Evolutionary conservation across 2,113 vertebrate species (phyloP).

Genomic region (Cichladusa arquata): DNA sequence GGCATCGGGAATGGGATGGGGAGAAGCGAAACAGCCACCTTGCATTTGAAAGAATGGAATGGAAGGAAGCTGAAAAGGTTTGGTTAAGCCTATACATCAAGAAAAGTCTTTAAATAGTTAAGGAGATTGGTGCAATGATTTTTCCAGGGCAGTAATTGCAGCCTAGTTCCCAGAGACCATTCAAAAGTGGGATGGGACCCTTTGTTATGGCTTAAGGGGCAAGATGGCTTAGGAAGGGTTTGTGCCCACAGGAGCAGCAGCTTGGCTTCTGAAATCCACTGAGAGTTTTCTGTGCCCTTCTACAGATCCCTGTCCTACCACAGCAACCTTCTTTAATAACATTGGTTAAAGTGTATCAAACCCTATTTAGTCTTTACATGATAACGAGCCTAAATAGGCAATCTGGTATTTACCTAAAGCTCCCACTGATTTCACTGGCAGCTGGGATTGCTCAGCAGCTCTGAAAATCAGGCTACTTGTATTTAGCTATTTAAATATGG

Average conservation of each 20-base stretch:
- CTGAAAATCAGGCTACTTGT: slow-evolving; percentile 34
- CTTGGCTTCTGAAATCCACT: neutral
- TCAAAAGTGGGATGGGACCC: neutral
- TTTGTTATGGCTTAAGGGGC: rapidly evolving
- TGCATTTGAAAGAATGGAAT: neutral
- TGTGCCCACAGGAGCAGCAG: neutral
- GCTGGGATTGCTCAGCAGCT: slow-evolving; percentile 47
- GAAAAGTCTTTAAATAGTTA: neutral
- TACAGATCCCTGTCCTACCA: neutral
- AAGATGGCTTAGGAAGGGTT: neutral
- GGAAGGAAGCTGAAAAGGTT: neutral
- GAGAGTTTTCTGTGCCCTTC: neutral
- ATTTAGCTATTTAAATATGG: slow-evolving; percentile 30
- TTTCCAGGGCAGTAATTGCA: neutral
- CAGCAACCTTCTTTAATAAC: neutral
- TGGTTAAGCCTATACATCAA: neutral
- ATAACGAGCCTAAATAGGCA: neutral
- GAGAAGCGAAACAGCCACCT: neutral
- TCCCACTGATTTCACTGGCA: slow-evolving; percentile 36
- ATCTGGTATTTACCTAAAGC: slow-evolving; percentile 39
- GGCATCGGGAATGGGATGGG: rapidly evolving
- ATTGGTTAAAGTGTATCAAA: neutral
- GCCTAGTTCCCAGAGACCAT: neutral
- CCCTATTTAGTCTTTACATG: neutral
- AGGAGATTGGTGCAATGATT: neutral